Percentiles rank a stretch among this genome's conserved stretches.
Conservation (phyloP, 2,113 vertebrate genomes). For the Ardeotis arabs region DNA sequence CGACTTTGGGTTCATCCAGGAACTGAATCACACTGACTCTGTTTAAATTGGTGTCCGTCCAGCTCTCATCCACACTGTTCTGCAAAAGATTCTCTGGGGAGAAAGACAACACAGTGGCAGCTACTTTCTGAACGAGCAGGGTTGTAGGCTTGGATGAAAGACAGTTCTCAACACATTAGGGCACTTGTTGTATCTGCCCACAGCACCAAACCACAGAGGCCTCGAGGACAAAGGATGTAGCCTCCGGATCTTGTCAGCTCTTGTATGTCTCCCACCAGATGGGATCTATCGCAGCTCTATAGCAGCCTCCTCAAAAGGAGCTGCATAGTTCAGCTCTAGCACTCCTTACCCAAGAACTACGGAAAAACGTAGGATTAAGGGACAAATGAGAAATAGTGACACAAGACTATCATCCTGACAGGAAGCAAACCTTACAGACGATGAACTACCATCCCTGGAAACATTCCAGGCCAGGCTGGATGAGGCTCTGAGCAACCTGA, state of each 20-base stretch:
- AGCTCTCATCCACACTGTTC: constrained; percentile 87
- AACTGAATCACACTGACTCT: constrained; percentile 97
- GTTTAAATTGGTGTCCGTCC: constrained; percentile 90
- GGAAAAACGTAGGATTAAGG: background rate
- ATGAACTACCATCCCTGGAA: background rate
- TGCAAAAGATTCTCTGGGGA: constrained; percentile 85
- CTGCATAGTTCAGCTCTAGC: background rate
- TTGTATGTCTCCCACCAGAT: background rate
- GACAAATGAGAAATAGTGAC: background rate
- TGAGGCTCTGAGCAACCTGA: too few species aligned
- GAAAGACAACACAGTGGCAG: background rate
- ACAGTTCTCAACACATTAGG: background rate
- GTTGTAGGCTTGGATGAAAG: background rate
- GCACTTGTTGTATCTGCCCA: background rate
- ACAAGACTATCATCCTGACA: background rate
- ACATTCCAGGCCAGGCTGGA: too few species aligned
- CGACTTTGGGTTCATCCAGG: constrained; percentile 81
- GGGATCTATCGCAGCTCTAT: too few species aligned
- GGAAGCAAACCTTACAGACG: background rate
- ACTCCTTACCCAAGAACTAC: background rate
- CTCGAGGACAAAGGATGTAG: background rate
- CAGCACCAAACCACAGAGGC: background rate
- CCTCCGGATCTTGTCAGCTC: background rate
- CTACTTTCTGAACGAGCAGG: background rate
- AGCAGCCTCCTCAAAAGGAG: background rate